Evolutionary conservation across 2,797 vertebrate genomes (phyloP).

Genomic region (Hafferia zeledoni): DNA sequence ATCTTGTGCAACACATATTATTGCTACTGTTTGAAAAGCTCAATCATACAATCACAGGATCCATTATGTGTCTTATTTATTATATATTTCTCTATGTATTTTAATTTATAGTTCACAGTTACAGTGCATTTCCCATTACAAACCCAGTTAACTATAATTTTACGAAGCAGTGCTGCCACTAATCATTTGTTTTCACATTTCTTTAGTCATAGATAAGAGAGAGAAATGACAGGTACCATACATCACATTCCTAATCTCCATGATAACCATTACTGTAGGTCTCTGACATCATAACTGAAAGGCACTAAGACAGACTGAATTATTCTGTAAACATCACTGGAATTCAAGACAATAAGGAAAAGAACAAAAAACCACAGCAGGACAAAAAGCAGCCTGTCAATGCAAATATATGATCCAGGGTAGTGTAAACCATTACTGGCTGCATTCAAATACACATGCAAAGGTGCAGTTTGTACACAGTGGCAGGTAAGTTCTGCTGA

Average conservation of each 20-base stretch:
- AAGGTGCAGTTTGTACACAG: neutral
- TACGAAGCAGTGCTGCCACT: neutral
- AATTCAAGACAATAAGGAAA: neutral
- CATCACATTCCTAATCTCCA: neutral
- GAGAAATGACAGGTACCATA: neutral
- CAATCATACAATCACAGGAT: neutral
- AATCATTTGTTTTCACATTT: neutral
- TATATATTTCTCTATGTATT: neutral
- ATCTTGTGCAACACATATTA: neutral
- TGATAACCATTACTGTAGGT: neutral
- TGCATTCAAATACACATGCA: neutral
- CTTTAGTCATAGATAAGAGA: neutral
- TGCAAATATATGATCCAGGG: neutral
- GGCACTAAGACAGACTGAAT: neutral
- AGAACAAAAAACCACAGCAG: accelerated
- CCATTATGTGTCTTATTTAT: constrained; percentile 9
- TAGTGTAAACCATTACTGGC: neutral
- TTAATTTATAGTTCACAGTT: constrained; percentile 20
- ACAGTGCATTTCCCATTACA: constrained; percentile 23
- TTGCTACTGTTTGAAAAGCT: neutral
- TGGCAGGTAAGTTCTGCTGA: neutral
- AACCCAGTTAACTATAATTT: neutral
- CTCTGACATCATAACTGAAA: neutral
- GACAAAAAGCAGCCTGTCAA: neutral
- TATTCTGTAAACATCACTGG: neutral